Evolutionary conservation across 2,888 invertebrate genomes (phyloP).

Genomic region (Cryptocephalus primarius): DNA sequence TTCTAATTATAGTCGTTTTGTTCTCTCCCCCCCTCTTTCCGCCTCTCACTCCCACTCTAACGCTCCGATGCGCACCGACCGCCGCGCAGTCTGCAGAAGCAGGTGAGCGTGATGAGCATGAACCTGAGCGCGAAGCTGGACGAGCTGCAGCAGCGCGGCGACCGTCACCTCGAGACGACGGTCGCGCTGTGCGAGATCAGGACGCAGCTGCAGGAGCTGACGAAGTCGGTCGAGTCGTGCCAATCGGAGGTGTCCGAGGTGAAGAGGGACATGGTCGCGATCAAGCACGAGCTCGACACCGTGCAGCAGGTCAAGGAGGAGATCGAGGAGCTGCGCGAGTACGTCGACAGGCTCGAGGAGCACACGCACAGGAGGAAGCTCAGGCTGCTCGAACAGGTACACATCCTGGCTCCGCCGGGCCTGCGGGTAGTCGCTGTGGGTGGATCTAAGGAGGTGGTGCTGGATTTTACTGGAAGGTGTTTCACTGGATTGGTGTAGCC

Average conservation of each 20-base stretch:
- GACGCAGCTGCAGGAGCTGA: constrained; percentile 84
- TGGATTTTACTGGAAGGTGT: too few species aligned
- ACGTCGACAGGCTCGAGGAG: constrained; percentile 85
- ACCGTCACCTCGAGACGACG: constrained; percentile 86
- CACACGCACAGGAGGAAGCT: constrained; percentile 84
- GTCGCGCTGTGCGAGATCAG: constrained; percentile 90
- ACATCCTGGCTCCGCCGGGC: too few species aligned
- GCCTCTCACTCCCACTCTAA: background rate
- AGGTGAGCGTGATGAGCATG: constrained; percentile 97
- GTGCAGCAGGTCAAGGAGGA: constrained; percentile 93
- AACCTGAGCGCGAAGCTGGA: constrained; percentile 90
- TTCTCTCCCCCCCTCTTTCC: background rate
- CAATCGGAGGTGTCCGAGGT: constrained; percentile 90
- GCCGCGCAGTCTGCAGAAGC: constrained; percentile 76
- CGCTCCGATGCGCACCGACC: background rate
- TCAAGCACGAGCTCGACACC: constrained; percentile 87
- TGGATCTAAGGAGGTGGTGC: too few species aligned
- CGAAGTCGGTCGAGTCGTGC: constrained; percentile 89
- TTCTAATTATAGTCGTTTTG: background rate
- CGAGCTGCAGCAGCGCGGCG: constrained; percentile 79
- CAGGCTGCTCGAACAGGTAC: constrained; percentile 83
- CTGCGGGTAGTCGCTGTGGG: background rate
- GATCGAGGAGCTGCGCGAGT: constrained; percentile 84
- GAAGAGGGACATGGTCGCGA: constrained; percentile 90
- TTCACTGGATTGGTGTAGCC: too few species aligned